phyloP scores from a whole-genome alignment of 1,140 invertebrate species.

The Drosophila ironensis region DNA sequence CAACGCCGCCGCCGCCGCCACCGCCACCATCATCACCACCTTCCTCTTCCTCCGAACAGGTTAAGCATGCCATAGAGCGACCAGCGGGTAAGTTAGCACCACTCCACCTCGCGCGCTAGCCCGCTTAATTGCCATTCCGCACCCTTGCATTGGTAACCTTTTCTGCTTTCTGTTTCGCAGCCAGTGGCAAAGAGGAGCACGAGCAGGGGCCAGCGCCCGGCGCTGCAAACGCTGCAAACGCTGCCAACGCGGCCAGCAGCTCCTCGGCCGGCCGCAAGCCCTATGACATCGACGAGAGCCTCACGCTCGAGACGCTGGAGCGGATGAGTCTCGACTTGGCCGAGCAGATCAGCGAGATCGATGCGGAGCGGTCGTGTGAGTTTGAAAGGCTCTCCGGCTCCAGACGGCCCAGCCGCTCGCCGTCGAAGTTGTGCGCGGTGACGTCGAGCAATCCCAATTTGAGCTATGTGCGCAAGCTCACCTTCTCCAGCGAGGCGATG shows the following conservation, averaged over 20 bases:
- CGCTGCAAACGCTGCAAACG: no score
- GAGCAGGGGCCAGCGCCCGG: background rate
- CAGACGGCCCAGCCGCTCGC: conserved; percentile 42
- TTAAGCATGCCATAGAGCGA: conserved; percentile 29
- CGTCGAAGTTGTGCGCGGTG: conserved; percentile 22
- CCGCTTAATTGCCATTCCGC: background rate
- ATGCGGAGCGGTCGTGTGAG: conserved; percentile 50
- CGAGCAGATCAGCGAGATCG: conserved; percentile 54
- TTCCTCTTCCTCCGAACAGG: conserved; percentile 27
- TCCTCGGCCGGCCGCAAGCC: background rate
- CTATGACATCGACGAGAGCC: conserved; percentile 26
- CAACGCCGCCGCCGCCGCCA: no score
- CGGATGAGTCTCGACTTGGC: conserved; percentile 49
- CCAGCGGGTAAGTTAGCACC: conserved; percentile 61
- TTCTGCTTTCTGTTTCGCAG: conserved; percentile 52
- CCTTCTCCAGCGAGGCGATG: conserved; percentile 54
- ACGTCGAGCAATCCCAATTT: background rate
- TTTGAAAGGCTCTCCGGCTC: conserved; percentile 59
- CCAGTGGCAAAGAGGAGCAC: conserved; percentile 16
- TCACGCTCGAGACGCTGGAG: conserved; percentile 50
- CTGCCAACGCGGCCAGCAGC: no score
- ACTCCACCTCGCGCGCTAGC: background rate
- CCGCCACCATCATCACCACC: no score
- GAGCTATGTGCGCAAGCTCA: conserved; percentile 54
- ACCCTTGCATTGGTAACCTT: conserved; percentile 47